Evolutionary conservation across 2,888 invertebrate genomes (phyloP).

Genomic region (Phragmatobia fuliginosa): DNA sequence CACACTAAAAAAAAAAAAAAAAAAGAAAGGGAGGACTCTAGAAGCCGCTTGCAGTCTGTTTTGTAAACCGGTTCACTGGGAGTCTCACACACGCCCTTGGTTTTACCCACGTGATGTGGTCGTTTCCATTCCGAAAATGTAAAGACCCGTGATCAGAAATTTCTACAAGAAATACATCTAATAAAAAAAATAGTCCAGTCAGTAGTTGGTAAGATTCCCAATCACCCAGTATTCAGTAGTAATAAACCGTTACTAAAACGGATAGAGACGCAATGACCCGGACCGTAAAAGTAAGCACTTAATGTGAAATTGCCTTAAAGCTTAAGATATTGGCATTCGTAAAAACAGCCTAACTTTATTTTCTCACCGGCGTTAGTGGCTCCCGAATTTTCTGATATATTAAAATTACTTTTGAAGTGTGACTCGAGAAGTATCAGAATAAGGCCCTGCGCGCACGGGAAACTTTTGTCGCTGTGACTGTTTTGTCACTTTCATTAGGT

Average conservation of each 20-base stretch:
- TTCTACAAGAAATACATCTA: not conserved
- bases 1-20: too few species aligned
- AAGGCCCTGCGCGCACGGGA: too few species aligned
- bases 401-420: slow-evolving; percentile 12
- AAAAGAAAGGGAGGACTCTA: too few species aligned
- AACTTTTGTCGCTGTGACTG: too few species aligned
- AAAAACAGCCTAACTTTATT: slow-evolving; percentile 8
- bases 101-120: too few species aligned
- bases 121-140: too few species aligned
- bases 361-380: not conserved
- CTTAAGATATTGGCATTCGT: slow-evolving; percentile 3
- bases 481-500: too few species aligned
- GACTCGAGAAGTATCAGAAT: not conserved
- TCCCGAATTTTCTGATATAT: not conserved
- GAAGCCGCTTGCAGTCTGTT: too few species aligned
- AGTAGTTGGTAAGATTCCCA: not conserved
- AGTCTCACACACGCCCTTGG: too few species aligned
- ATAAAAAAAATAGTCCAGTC: not conserved
- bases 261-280: not conserved
- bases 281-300: not conserved
- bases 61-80: too few species aligned
- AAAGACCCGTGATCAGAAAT: not conserved
- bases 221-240: not conserved
- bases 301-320: slow-evolving; percentile 5
- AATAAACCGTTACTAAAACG: slow-evolving; percentile 4